Evolutionary conservation across 2,888 invertebrate genomes (phyloP), one percentile per base, ranked within the genome.

Genomic region (Cosmorhoe ocellata): DNA sequence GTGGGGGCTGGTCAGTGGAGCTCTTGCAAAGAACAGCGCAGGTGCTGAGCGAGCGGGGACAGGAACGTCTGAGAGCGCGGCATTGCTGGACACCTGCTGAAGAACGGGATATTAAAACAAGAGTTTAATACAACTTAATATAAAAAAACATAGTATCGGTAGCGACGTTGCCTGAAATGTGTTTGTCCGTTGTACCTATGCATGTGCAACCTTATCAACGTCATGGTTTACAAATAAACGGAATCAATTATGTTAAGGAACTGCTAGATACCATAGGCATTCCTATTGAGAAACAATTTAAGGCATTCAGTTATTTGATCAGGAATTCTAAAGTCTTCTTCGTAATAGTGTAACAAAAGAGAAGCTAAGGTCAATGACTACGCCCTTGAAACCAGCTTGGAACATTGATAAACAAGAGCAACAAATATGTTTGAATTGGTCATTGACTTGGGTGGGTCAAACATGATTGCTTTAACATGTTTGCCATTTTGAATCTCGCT

Each of bases 1-100:
- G 82, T 12, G 89, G 82, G 12, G 89, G 89, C 74, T 86, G 89
- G 51, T 90, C 89, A 7, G 84, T 81, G 61, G 88, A 79, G 34
- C 84, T 82, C 75, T 90, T 90, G 78, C 84, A 84, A 34, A 86
- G 67, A 44, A 82, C 81, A n/a, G 79, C 65, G 66, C 83, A 76
- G 0, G 84, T 84, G 79, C 69, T 75, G 43, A 90, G 62, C 18
- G 76, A 64, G 24, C 88, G 80, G 0, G 80, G 66, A 36, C 69
- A 56, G 41, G 59, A 57, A 49, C 79, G 73, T 51, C 79, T 63
- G 44, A 79, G 59, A 9, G 80, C 51, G 14, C 87, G 83, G 58
- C 87, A 88, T 72, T 76, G 76, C 36, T 84, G 84, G 9, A 77
- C 82, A 28, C 83, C 83, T 72, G 76, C 43, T 61, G 66, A 50